A percentile compares a stretch with the other conserved stretches of the same genome.
phyloP scores from a whole-genome alignment of 1,140 invertebrate species.

The Drosophila bifasciata region DNA sequence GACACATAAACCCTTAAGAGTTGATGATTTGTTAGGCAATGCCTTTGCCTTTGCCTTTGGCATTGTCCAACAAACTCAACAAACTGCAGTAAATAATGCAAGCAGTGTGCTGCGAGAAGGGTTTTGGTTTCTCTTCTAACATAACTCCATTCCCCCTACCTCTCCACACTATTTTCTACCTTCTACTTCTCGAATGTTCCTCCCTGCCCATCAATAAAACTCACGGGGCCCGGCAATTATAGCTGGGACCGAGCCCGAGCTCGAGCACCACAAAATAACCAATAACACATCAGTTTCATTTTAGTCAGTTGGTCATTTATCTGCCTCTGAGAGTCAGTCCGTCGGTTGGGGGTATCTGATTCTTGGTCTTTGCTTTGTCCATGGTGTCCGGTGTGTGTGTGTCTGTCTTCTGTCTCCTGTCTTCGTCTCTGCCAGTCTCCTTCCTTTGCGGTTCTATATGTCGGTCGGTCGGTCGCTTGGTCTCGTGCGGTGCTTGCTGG shows the following conservation, averaged over 20 bases:
- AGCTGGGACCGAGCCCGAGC: constrained; percentile 1
- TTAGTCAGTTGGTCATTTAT: constrained; percentile 72
- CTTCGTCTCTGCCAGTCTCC: not conserved
- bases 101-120: too few species aligned
- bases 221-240: constrained; percentile 44
- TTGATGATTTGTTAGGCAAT: too few species aligned
- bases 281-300: constrained; percentile 67
- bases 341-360: not conserved
- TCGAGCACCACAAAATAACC: constrained; percentile 34
- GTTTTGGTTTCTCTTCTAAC: too few species aligned
- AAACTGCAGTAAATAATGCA: too few species aligned
- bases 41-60: too few species aligned
- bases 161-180: too few species aligned
- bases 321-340: constrained; percentile 7
- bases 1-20: too few species aligned
- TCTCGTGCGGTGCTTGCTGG: too few species aligned
- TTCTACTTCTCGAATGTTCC: not conserved
- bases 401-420: not conserved
- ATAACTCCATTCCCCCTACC: too few species aligned
- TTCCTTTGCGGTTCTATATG: too few species aligned
- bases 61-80: too few species aligned
- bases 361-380: constrained; percentile 2
- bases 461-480: too few species aligned
- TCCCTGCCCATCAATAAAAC: constrained; percentile 18
- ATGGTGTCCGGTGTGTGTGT: not conserved